Percentiles rank a stretch among this genome's conserved stretches.
Evolutionary conservation across 1,140 invertebrate genomes (phyloP).

Genomic region (Anadara kagoshimensis): DNA sequence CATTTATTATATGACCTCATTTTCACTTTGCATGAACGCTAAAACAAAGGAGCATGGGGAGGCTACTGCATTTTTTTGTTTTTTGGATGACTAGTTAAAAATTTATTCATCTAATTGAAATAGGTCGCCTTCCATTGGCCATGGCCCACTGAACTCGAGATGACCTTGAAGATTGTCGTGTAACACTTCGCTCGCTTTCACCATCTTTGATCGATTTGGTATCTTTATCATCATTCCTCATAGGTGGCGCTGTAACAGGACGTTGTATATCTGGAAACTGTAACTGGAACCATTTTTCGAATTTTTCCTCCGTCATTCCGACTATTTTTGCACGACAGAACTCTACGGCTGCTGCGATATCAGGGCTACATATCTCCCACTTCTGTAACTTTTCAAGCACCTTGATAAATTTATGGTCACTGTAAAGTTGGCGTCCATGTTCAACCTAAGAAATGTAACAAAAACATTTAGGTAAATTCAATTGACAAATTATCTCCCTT

Average conservation of each 20-base stretch:
- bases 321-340: constrained; percentile 72
- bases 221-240: constrained; percentile 28
- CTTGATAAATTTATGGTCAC: constrained; percentile 67
- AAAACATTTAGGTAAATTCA: neutral
- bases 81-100: too few relatives aligned
- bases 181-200: too few relatives aligned
- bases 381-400: constrained; percentile 63
- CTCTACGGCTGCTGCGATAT: constrained; percentile 71
- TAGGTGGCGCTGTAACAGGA: constrained; percentile 64
- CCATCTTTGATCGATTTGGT: too few relatives aligned
- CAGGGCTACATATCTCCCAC: constrained; percentile 73
- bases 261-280: constrained; percentile 65
- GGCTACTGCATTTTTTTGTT: too few relatives aligned
- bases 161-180: too few relatives aligned
- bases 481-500: too few relatives aligned
- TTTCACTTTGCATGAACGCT: too few relatives aligned
- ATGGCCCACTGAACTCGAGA: too few relatives aligned
- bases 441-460: constrained; percentile 61
- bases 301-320: constrained; percentile 71
- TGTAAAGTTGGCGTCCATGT: constrained; percentile 63
- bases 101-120: too few relatives aligned
- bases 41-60: too few relatives aligned
- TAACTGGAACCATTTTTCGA: constrained; percentile 70
- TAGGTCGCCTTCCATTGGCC: too few relatives aligned
- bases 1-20: too few relatives aligned